Conservation (phyloP, 2,113 vertebrate genomes). For the Taxidea taxus region DNA sequence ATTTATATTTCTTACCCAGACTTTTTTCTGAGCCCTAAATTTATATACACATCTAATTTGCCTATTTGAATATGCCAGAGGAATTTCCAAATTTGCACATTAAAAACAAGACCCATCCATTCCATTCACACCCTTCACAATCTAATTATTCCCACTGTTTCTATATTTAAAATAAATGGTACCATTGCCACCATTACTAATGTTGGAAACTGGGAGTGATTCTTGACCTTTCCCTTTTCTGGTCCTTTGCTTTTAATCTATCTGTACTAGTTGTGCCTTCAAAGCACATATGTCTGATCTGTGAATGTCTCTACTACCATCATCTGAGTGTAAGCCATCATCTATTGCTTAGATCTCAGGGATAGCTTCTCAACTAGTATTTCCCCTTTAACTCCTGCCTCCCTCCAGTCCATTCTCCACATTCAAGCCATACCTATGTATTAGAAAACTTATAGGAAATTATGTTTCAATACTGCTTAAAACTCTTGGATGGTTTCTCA, state of each 20-base stretch:
- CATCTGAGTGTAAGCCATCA: neutral
- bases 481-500: neutral
- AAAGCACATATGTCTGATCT: neutral
- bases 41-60: constrained; percentile 41
- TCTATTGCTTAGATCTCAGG: neutral
- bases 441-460: neutral
- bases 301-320: neutral
- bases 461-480: neutral
- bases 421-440: neutral
- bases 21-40: constrained; percentile 21
- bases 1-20: constrained; percentile 20
- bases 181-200: neutral
- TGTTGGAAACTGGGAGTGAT: neutral
- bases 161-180: constrained; percentile 31
- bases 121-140: neutral
- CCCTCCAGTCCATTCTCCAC: neutral
- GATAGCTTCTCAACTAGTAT: neutral
- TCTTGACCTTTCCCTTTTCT: constrained; percentile 9
- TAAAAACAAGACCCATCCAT: constrained; percentile 16
- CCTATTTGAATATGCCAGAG: constrained; percentile 37
- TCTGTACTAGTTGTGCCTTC: neutral
- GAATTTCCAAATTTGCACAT: constrained; percentile 32
- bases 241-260: neutral
- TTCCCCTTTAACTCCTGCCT: neutral
- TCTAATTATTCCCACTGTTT: neutral